Evolutionary conservation across 2,113 vertebrate genomes (phyloP).

Genomic region (Oreotrochilus melanogaster): DNA sequence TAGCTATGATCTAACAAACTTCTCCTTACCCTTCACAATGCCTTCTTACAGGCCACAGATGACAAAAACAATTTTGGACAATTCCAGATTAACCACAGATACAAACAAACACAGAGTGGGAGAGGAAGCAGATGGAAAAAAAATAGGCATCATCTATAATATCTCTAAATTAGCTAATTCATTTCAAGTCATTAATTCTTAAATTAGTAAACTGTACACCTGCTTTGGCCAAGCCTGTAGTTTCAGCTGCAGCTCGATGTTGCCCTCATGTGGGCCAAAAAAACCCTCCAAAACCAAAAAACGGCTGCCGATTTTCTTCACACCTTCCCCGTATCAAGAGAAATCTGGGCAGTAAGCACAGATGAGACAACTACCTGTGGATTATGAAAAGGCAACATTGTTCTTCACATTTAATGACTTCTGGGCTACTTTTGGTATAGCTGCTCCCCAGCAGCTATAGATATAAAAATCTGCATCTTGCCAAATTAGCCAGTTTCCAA

Average conservation of each 20-base stretch:
- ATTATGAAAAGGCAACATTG: neutral
- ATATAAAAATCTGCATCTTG: neutral
- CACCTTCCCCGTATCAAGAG: neutral
- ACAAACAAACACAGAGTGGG: constrained; percentile 13
- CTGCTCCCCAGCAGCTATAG: neutral
- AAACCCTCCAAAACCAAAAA: too few species aligned
- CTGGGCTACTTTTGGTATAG: neutral
- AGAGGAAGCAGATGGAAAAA: neutral
- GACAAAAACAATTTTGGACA: constrained; percentile 28
- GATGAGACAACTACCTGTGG: neutral
- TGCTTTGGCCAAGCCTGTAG: neutral
- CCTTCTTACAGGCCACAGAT: neutral
- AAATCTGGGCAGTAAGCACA: neutral
- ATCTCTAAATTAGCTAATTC: constrained; percentile 50
- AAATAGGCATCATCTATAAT: neutral
- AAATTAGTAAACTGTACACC: constrained; percentile 54
- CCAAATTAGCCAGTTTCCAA: neutral
- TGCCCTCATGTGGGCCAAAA: constrained; percentile 78
- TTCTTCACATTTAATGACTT: neutral
- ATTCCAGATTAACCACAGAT: constrained; percentile 52
- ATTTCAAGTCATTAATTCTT: constrained; percentile 66
- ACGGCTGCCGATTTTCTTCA: neutral
- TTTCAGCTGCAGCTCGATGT: constrained; percentile 74
- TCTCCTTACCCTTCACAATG: neutral
- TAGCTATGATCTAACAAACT: neutral